A percentile compares a stretch with the other conserved stretches of the same genome.
phyloP scores from a whole-genome alignment of 2,888 invertebrate genomes.

The Actias luna region DNA sequence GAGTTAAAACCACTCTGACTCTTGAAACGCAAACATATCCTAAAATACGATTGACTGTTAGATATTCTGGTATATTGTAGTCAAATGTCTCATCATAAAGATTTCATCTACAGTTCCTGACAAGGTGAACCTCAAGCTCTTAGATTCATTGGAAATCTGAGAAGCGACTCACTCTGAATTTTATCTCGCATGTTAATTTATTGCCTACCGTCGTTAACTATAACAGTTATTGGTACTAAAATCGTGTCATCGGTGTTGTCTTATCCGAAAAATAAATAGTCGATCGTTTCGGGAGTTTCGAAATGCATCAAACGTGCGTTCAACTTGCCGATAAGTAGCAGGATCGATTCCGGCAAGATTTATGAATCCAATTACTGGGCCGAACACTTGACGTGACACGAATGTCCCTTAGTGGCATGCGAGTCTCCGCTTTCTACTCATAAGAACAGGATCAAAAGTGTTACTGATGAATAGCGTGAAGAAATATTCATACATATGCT shows the following conservation, averaged over 20 bases:
- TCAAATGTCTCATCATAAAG: not conserved
- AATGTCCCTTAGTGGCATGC: not conserved
- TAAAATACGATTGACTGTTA: not conserved
- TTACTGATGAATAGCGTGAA: no score
- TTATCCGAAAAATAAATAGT: not conserved
- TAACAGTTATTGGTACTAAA: not conserved
- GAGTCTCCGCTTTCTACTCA: no score
- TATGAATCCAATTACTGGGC: no score
- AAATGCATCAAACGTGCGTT: not conserved
- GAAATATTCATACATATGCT: no score
- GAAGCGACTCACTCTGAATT: no score
- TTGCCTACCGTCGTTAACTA: not conserved
- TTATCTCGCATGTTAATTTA: not conserved
- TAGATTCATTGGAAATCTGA: not conserved
- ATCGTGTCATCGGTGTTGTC: not conserved
- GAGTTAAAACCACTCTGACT: no score
- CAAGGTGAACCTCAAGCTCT: not conserved
- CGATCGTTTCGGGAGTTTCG: not conserved
- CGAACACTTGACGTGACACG: not conserved
- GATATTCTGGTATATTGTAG: not conserved
- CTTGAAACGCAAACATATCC: not conserved
- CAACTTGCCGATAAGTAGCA: not conserved
- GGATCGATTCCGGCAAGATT: slow-evolving; percentile 1
- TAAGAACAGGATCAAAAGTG: no score
- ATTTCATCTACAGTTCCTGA: not conserved